Conservation (phyloP, 2,888 invertebrate species). For the Papilio elwesi region DNA sequence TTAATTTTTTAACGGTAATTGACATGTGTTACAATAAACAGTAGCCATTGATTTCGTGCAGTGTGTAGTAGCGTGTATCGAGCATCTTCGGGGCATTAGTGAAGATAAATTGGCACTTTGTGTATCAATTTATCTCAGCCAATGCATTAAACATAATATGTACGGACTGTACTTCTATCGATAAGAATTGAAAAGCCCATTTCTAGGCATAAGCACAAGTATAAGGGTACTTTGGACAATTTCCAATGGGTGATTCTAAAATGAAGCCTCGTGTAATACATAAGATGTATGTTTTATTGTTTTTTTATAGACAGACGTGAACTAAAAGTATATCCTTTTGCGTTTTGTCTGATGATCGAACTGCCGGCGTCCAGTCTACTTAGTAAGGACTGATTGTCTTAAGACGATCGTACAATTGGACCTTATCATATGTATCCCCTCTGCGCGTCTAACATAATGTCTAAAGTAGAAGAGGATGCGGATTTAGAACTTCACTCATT, state of each 20-base stretch:
- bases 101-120: constrained; percentile 22
- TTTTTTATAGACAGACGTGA: too few species aligned
- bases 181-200: background rate
- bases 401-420: too few species aligned
- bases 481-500: too few species aligned
- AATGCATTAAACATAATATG: background rate
- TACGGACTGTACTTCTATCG: background rate
- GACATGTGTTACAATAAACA: constrained; percentile 34
- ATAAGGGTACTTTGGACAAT: background rate
- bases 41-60: constrained; percentile 34
- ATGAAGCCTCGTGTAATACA: too few species aligned
- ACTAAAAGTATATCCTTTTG: too few species aligned
- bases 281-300: too few species aligned
- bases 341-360: too few species aligned
- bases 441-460: too few species aligned
- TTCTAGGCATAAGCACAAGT: constrained; percentile 30
- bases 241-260: background rate
- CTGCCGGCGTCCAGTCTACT: too few species aligned
- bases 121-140: constrained; percentile 11
- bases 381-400: too few species aligned
- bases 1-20: constrained; percentile 38
- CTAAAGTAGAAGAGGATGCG: too few species aligned
- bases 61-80: constrained; percentile 1
- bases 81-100: constrained; percentile 7
- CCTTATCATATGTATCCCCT: too few species aligned